Evolutionary conservation across 1,140 invertebrate species (phyloP).

Genomic region (Drosophila obscura): DNA sequence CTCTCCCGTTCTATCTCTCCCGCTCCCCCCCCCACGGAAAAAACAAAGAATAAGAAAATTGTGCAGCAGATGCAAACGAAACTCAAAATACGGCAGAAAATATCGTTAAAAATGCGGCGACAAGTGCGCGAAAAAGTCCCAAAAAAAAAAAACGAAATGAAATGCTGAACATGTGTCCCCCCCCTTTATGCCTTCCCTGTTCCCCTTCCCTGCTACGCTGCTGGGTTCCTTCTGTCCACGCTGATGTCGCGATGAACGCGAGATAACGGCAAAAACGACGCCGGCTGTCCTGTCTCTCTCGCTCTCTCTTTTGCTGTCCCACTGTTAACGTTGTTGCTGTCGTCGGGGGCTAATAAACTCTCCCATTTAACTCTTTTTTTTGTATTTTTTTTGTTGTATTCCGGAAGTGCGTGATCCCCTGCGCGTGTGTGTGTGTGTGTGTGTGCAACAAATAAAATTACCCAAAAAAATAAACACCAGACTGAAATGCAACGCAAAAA

Average conservation of each 20-base stretch:
- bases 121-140: constrained; percentile 68
- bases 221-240: constrained; percentile 34
- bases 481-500: constrained; percentile 52
- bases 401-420: constrained; percentile 71
- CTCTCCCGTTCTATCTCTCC: too few relatives aligned
- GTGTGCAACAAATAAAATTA: constrained; percentile 67
- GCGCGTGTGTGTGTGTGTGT: constrained; percentile 11
- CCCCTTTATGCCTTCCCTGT: constrained; percentile 6
- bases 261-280: constrained; percentile 54
- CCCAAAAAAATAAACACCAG: constrained; percentile 50
- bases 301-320: constrained; percentile 8
- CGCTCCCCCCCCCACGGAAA: neutral
- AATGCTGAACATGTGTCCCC: constrained; percentile 60
- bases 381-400: constrained; percentile 12
- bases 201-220: neutral
- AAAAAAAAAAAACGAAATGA: constrained; percentile 36
- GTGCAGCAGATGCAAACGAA: constrained; percentile 48
- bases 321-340: constrained; percentile 27
- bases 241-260: constrained; percentile 57
- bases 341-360: constrained; percentile 73
- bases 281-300: constrained; percentile 27
- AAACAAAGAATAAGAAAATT: constrained; percentile 6
- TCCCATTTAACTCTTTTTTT: constrained; percentile 30
- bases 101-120: constrained; percentile 43
- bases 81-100: neutral